Percentiles rank a stretch among this genome's conserved stretches.
Conservation (phyloP, 2,113 vertebrate genomes). For the Callospermophilus lateralis region DNA sequence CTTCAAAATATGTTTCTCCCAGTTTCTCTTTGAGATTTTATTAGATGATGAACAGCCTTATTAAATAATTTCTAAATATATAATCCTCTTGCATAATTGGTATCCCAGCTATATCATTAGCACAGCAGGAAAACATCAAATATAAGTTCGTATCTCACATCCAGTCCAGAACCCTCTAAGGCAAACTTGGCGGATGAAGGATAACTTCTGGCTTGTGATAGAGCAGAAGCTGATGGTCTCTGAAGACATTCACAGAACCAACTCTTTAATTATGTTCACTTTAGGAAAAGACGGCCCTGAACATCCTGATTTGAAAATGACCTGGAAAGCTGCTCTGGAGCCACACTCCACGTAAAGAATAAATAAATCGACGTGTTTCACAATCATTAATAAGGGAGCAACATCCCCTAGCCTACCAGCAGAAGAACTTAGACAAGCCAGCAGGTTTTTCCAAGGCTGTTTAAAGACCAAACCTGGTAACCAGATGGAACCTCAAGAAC, state of each 20-base stretch:
- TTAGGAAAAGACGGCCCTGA: background rate
- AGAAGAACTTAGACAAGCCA: background rate
- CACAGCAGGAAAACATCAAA: background rate
- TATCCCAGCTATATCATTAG: background rate
- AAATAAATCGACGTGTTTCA: background rate
- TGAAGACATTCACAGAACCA: background rate
- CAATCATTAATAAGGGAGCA: constrained; percentile 20
- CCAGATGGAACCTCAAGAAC: background rate
- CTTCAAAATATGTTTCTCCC: background rate
- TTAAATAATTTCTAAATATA: constrained; percentile 28
- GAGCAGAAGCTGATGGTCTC: background rate
- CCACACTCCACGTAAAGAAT: background rate
- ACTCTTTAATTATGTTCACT: background rate
- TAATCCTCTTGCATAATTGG: background rate
- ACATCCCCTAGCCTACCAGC: background rate
- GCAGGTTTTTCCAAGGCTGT: background rate
- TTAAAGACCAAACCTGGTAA: constrained; percentile 11
- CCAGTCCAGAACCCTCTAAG: background rate
- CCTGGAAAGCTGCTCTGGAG: background rate
- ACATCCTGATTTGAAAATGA: background rate
- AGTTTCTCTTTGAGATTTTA: constrained; percentile 21
- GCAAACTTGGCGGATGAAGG: background rate
- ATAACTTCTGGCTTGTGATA: background rate
- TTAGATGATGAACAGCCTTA: background rate
- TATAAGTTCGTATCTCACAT: constrained; percentile 14